Percentiles rank a stretch among this genome's conserved stretches.
These are phyloP conservation scores for Macroramphosus scolopax DNA, from an alignment of 2,797 vertebrate genomes.

Conservation along the genomic window DNA sequence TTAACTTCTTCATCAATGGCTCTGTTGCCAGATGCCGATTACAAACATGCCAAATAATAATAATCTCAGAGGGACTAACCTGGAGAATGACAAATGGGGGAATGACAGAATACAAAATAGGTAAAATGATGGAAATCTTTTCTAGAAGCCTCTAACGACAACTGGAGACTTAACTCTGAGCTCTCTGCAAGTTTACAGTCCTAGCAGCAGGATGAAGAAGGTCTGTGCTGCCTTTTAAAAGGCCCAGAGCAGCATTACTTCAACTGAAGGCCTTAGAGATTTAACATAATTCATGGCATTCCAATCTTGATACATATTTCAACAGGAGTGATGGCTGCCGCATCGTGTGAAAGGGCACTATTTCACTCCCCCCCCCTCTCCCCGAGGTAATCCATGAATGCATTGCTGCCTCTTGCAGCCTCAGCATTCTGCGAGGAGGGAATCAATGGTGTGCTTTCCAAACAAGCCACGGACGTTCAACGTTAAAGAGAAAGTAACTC, in stretches of 20 bases:
- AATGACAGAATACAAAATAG: constrained; percentile 38
- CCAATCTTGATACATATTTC: constrained; percentile 48
- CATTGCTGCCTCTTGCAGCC: constrained; percentile 31
- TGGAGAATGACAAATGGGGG: constrained; percentile 44
- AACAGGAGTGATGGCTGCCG: constrained; percentile 23
- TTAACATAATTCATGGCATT: constrained; percentile 41
- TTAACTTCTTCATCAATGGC: constrained; percentile 50
- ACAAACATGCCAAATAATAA: constrained; percentile 46
- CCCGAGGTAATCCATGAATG: constrained; percentile 33
- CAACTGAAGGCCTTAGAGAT: constrained; percentile 17
- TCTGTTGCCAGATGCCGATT: constrained; percentile 23
- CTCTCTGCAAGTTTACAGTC: constrained; percentile 27
- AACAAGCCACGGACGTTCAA: constrained; percentile 19
- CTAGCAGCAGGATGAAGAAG: constrained; percentile 8
- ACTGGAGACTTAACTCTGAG: constrained; percentile 23
- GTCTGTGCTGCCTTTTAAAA: constrained; percentile 31
- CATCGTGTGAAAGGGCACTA: constrained; percentile 34
- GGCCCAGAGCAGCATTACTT: constrained; percentile 27
- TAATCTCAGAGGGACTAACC: constrained; percentile 58
- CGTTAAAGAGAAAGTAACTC: constrained; percentile 15
- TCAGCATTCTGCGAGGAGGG: constrained; percentile 39
- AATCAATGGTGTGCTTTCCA: constrained; percentile 43
- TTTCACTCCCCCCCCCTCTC: constrained; percentile 17
- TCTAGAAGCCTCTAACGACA: constrained; percentile 6
- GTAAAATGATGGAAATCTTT: constrained; percentile 23